A percentile compares a stretch with the other conserved stretches of the same genome.
phyloP scores from a whole-genome alignment of 2,888 invertebrate species.

The Strigamia crassipes region DNA sequence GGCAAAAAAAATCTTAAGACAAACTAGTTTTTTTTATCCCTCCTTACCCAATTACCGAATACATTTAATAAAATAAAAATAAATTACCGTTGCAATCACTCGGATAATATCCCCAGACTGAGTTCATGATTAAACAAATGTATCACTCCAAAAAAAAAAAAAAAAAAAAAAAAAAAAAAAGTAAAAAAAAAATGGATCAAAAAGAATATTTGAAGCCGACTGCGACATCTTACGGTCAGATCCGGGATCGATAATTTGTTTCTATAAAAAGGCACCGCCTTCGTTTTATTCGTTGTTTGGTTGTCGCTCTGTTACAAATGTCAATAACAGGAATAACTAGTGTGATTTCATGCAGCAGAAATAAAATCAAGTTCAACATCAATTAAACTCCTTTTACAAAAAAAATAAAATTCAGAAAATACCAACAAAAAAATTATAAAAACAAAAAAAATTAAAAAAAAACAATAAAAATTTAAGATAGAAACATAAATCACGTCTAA shows the following conservation, averaged over 20 bases:
- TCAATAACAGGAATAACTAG: constrained; percentile 28
- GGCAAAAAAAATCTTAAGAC: background rate
- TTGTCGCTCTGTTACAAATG: constrained; percentile 27
- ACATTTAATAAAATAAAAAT: background rate
- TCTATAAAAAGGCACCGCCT: constrained; percentile 33
- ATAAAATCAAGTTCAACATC: constrained; percentile 25
- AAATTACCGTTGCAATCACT: background rate
- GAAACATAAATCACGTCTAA: too few species aligned
- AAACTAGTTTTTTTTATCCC: background rate
- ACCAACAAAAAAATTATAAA: background rate
- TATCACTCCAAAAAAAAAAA: background rate
- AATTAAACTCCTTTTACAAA: background rate
- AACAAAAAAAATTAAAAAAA: background rate
- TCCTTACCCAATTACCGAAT: background rate
- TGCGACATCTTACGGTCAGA: constrained; percentile 38
- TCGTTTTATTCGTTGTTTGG: constrained; percentile 32
- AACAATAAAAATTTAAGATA: background rate
- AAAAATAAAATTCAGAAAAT: background rate
- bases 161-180: background rate
- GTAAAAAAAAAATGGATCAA: background rate
- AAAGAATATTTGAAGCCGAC: background rate
- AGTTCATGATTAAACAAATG: background rate
- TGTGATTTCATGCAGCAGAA: constrained; percentile 22
- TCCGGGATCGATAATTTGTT: constrained; percentile 40
- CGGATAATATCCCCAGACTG: background rate